phyloP scores from a whole-genome alignment of 23 tunicate species.

The Trididemnum miniatum region DNA sequence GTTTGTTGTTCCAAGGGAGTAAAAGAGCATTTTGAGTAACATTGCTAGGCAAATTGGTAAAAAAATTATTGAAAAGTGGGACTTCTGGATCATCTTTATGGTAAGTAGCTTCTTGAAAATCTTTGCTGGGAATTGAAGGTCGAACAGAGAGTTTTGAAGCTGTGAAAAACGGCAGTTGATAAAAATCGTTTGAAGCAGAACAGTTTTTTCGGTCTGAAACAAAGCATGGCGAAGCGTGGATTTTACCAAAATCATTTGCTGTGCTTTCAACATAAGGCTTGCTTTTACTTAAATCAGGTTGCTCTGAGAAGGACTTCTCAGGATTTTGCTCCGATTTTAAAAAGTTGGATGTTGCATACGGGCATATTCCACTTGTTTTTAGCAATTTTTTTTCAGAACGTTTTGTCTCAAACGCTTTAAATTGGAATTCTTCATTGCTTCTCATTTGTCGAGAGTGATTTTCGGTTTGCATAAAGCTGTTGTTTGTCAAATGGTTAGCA shows the following conservation, averaged over 20 bases:
- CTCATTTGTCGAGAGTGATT: not conserved
- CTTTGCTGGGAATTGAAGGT: not conserved
- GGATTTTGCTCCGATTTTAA: not conserved
- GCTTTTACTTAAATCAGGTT: not conserved
- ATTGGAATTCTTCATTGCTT: not conserved
- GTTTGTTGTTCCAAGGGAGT: not conserved
- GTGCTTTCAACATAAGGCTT: no score
- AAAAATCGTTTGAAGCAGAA: not conserved
- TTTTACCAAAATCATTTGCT: not conserved
- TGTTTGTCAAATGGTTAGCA: not conserved
- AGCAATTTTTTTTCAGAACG: not conserved
- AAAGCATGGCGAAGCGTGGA: not conserved
- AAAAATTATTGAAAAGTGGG: not conserved
- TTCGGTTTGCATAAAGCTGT: constrained; percentile 10
- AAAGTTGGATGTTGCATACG: not conserved
- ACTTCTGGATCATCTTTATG: not conserved
- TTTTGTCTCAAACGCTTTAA: no score
- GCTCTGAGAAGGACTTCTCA: not conserved
- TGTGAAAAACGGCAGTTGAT: not conserved
- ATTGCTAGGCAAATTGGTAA: not conserved
- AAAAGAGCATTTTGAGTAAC: not conserved
- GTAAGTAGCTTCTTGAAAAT: not conserved
- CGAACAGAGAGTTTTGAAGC: not conserved
- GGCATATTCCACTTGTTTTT: not conserved
- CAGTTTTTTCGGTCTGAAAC: not conserved